Evolutionary conservation across 2,113 vertebrate species (phyloP).

Genomic region (Fulmarus glacialis): DNA sequence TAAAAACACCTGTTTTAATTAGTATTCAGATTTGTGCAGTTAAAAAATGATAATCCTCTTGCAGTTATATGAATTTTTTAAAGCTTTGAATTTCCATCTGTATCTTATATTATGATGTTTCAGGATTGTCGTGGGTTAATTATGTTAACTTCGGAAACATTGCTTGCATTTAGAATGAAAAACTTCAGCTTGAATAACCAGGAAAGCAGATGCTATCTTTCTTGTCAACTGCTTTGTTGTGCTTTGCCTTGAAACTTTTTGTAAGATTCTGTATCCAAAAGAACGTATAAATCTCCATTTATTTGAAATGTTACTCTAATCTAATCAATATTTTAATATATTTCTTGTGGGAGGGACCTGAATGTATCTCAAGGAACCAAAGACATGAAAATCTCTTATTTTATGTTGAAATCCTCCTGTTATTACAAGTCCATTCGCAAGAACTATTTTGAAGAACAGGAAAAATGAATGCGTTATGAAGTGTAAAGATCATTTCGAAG

Average conservation of each 20-base stretch:
- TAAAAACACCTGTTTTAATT: constrained; percentile 84
- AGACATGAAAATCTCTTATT: constrained; percentile 52
- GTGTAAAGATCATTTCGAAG: constrained; percentile 23
- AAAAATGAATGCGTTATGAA: neutral
- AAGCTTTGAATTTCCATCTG: constrained; percentile 85
- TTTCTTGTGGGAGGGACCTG: constrained; percentile 60
- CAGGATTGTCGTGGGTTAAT: constrained; percentile 82
- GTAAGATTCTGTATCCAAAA: constrained; percentile 72
- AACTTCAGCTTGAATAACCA: constrained; percentile 81
- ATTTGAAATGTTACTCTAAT: constrained; percentile 73
- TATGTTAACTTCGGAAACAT: constrained; percentile 83
- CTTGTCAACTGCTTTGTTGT: constrained; percentile 82
- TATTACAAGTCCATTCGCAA: constrained; percentile 38
- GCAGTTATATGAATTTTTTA: constrained; percentile 75
- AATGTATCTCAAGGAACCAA: constrained; percentile 27
- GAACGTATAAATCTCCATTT: constrained; percentile 77
- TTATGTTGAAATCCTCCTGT: constrained; percentile 64
- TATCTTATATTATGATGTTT: constrained; percentile 80
- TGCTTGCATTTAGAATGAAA: constrained; percentile 83
- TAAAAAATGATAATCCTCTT: constrained; percentile 78
- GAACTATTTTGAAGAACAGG: constrained; percentile 49
- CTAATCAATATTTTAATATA: constrained; percentile 72
- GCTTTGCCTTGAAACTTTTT: constrained; percentile 76
- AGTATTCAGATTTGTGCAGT: constrained; percentile 73
- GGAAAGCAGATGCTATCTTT: constrained; percentile 84